These are phyloP conservation scores for Octopus sinensis DNA, from an alignment of 1,140 invertebrate genomes.

Conservation along the genomic window DNA sequence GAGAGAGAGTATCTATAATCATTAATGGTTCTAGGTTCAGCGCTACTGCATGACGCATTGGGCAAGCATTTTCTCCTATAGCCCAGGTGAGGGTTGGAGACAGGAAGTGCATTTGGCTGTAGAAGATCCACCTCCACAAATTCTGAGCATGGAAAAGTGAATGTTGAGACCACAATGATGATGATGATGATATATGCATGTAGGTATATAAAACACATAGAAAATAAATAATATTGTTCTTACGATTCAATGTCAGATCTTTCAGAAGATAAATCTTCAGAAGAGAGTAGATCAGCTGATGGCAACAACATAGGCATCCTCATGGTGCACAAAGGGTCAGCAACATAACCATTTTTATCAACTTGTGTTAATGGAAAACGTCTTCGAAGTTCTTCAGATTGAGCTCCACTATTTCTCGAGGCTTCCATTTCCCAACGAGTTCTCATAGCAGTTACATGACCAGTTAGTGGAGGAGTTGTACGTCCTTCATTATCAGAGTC, in stretches of 20 bases:
- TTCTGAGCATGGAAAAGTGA: too few relatives aligned
- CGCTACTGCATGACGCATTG: too few relatives aligned
- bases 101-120: too few relatives aligned
- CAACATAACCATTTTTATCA: conserved; percentile 53
- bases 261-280: neutral
- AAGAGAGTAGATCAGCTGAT: neutral
- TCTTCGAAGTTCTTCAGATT: conserved; percentile 38
- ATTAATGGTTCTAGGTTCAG: too few relatives aligned
- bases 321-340: conserved; percentile 49
- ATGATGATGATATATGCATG: too few relatives aligned
- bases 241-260: neutral
- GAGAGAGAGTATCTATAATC: too few relatives aligned
- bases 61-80: too few relatives aligned
- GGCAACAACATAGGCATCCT: neutral
- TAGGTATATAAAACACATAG: too few relatives aligned
- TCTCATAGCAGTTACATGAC: conserved; percentile 53
- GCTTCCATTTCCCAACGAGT: conserved; percentile 54
- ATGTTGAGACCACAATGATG: too few relatives aligned
- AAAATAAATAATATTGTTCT: neutral
- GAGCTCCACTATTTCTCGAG: conserved; percentile 36
- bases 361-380: conserved; percentile 45
- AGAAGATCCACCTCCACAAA: too few relatives aligned
- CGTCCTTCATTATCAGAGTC: conserved; percentile 40
- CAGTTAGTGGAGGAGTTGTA: conserved; percentile 43
- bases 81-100: too few relatives aligned